phyloP scores from a whole-genome alignment of 2,797 vertebrate genomes.

The Rousettus madagascariensis region DNA sequence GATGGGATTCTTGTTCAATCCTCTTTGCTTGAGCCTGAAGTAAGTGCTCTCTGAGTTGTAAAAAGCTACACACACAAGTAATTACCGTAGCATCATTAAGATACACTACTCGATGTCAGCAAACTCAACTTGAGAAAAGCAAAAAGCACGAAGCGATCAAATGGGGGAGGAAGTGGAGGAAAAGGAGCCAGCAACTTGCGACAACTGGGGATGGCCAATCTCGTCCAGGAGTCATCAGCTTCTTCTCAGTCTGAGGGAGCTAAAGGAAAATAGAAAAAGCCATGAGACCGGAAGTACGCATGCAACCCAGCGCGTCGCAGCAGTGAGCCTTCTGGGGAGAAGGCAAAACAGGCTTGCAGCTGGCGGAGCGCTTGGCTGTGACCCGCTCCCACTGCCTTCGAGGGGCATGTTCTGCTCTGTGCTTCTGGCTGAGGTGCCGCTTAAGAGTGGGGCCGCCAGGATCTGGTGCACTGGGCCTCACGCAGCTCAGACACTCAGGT shows the following conservation, averaged over 20 bases:
- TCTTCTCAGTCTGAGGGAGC: neutral
- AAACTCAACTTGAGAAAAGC: neutral
- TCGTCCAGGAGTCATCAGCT: slow-evolving; percentile 38
- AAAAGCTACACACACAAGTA: slow-evolving; percentile 2
- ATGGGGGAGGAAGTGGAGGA: neutral
- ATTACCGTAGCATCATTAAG: neutral
- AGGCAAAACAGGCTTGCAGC: neutral
- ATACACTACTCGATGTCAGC: neutral
- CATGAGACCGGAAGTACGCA: neutral
- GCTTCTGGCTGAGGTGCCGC: neutral
- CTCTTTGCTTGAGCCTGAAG: slow-evolving; percentile 7
- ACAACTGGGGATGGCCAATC: neutral
- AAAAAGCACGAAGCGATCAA: slow-evolving; percentile 25
- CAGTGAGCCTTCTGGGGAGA: neutral
- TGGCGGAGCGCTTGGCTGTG: neutral
- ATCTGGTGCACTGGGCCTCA: neutral
- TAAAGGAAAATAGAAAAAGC: slow-evolving; percentile 26
- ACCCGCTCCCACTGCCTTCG: neutral
- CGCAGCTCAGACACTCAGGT: neutral
- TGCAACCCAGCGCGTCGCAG: neutral
- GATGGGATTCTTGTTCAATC: neutral
- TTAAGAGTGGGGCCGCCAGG: neutral
- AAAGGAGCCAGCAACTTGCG: slow-evolving; percentile 6
- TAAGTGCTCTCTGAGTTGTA: slow-evolving; percentile 8
- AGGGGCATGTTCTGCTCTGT: neutral